phyloP scores from a whole-genome alignment of 2,113 vertebrate species.

The Perccottus glenii region DNA sequence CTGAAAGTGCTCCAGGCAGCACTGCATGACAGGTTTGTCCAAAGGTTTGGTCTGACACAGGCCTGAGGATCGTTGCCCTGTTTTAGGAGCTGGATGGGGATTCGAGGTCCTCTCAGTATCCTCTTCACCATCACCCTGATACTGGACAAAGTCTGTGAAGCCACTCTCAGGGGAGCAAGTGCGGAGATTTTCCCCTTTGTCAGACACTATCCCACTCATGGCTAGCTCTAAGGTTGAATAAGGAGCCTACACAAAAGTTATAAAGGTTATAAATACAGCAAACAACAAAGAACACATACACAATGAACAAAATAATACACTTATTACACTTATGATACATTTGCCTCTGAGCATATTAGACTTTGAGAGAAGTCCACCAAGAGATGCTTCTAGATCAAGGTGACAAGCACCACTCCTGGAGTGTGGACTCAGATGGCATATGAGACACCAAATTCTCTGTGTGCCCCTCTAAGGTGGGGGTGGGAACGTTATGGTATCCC shows the following conservation, averaged over 20 bases:
- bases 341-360: too few relatives aligned
- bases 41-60: slow-evolving; percentile 72
- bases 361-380: neutral
- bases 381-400: slow-evolving; percentile 31
- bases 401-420: slow-evolving; percentile 21
- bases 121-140: slow-evolving; percentile 84
- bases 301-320: neutral
- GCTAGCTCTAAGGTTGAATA: slow-evolving; percentile 78
- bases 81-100: slow-evolving; percentile 67
- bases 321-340: neutral
- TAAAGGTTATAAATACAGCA: too few relatives aligned
- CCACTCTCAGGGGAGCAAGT: slow-evolving; percentile 88
- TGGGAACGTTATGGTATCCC: slow-evolving; percentile 21
- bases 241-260: slow-evolving; percentile 64
- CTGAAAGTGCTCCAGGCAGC: slow-evolving; percentile 94
- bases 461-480: slow-evolving; percentile 43
- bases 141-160: slow-evolving; percentile 97
- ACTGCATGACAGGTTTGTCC: slow-evolving; percentile 97
- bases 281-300: too few relatives aligned
- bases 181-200: slow-evolving; percentile 86
- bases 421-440: slow-evolving; percentile 75
- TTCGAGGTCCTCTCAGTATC: slow-evolving; percentile 72
- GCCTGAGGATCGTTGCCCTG: slow-evolving; percentile 65
- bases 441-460: slow-evolving; percentile 21
- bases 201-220: slow-evolving; percentile 82